These are phyloP conservation scores for Oryzias curvinotus DNA, from an alignment of 2,113 vertebrate genomes.

Conservation along the genomic window DNA sequence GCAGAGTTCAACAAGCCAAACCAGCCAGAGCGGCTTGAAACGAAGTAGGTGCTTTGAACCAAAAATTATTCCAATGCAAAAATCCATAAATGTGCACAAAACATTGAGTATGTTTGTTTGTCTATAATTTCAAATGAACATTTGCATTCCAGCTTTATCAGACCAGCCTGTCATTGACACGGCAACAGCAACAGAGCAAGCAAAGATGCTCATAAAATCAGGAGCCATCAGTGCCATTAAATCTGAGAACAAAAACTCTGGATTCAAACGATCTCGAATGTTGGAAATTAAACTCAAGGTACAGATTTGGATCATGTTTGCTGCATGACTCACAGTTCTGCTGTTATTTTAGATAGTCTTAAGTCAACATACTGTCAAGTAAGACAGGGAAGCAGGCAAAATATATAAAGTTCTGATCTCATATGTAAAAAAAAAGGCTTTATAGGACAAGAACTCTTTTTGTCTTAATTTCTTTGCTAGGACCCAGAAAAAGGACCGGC, in stretches of 20 bases:
- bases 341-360: not conserved
- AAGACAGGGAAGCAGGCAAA: not conserved
- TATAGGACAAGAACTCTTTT: not conserved
- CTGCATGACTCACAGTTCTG: not conserved
- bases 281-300: slow-evolving; percentile 92
- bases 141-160: slow-evolving; percentile 78
- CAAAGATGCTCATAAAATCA: slow-evolving; percentile 92
- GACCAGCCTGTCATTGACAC: slow-evolving; percentile 92
- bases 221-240: slow-evolving; percentile 94
- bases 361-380: not conserved
- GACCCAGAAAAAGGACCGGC: slow-evolving; percentile 88
- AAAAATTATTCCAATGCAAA: too few species aligned
- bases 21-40: slow-evolving; percentile 87
- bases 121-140: not conserved
- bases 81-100: too few species aligned
- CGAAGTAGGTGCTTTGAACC: slow-evolving; percentile 76
- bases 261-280: slow-evolving; percentile 90
- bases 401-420: too few species aligned
- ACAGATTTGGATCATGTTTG: slow-evolving; percentile 2
- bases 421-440: too few species aligned
- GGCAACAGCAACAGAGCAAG: slow-evolving; percentile 89
- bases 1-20: slow-evolving; percentile 86
- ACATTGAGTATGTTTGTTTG: not conserved
- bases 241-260: slow-evolving; percentile 91
- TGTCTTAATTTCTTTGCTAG: slow-evolving; percentile 52